Percentiles rank a stretch among this genome's conserved stretches.
Evolutionary conservation across 2,888 invertebrate species (phyloP).

Genomic region (Pseudeuparius sepicola): DNA sequence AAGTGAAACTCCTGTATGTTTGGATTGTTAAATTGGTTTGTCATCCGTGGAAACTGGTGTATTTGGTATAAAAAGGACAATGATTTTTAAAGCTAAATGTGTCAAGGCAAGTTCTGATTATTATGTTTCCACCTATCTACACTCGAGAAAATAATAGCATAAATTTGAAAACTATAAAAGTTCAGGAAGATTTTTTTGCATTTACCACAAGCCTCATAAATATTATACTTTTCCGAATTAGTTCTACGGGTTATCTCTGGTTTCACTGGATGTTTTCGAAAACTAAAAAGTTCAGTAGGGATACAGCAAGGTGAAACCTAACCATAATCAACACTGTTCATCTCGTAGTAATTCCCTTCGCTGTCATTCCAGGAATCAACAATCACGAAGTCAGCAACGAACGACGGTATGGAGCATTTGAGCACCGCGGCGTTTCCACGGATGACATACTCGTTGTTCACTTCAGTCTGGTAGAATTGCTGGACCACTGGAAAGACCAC

Average conservation of each 20-base stretch:
- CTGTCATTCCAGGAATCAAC: slow-evolving; percentile 79
- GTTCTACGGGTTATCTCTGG: no score
- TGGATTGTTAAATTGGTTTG: no score
- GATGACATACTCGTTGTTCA: slow-evolving; percentile 86
- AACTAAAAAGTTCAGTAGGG: no score
- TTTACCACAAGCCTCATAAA: no score
- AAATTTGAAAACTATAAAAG: no score
- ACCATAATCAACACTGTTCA: slow-evolving; percentile 53
- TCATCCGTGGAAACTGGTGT: slow-evolving; percentile 26
- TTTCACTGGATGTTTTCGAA: no score
- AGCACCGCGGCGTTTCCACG: slow-evolving; percentile 78
- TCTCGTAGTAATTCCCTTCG: slow-evolving; percentile 62
- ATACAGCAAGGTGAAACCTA: slow-evolving; percentile 12
- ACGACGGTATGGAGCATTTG: slow-evolving; percentile 83
- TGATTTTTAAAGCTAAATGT: slow-evolving; percentile 5
- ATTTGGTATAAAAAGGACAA: slow-evolving; percentile 8
- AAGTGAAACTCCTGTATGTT: no score
- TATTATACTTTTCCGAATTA: slow-evolving; percentile 1
- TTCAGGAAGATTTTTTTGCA: no score
- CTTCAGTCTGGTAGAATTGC: slow-evolving; percentile 84
- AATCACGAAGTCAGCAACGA: slow-evolving; percentile 83
- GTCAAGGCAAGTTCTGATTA: no score
- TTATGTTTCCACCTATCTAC: no score
- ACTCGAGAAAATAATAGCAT: no score
- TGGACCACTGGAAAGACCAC: slow-evolving; percentile 62